Evolutionary conservation across 2,113 vertebrate genomes (phyloP).

Genomic region (Gasterosteus nipponicus): DNA sequence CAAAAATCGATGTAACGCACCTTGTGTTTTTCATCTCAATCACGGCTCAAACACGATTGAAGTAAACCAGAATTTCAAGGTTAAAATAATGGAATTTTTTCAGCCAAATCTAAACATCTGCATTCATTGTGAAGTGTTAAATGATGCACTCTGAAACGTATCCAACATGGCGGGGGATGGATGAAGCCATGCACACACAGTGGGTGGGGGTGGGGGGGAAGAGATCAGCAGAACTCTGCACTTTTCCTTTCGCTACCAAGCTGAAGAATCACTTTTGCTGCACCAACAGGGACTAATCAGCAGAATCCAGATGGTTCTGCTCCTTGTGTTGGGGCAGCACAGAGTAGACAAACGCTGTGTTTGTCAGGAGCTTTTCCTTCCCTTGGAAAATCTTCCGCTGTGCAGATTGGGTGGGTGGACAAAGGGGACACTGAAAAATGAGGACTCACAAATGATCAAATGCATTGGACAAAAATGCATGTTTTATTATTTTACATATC

Average conservation of each 20-base stretch:
- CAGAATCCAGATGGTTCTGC: constrained; percentile 92
- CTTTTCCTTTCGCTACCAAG: constrained; percentile 77
- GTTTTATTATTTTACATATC: constrained; percentile 19
- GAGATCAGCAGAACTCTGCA: constrained; percentile 13
- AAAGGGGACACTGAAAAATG: constrained; percentile 15
- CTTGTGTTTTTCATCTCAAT: background rate
- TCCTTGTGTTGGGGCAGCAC: constrained; percentile 80
- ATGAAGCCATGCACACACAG: constrained; percentile 22
- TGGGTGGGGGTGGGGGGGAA: background rate
- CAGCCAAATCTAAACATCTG: background rate
- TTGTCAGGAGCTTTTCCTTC: background rate
- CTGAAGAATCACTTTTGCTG: constrained; percentile 72
- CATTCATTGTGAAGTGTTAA: background rate
- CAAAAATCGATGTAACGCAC: background rate
- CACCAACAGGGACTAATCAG: constrained; percentile 82
- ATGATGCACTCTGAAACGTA: background rate
- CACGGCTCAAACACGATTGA: background rate
- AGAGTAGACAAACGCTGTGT: constrained; percentile 44
- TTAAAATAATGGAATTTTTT: background rate
- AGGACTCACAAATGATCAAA: constrained; percentile 19
- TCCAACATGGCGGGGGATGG: constrained; percentile 4
- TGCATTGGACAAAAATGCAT: background rate
- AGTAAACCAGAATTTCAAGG: background rate
- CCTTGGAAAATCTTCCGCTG: background rate
- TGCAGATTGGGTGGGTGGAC: background rate